Evolutionary conservation across 2,888 invertebrate species (phyloP).

Genomic region (Ashinkailepas kermadecensis): DNA sequence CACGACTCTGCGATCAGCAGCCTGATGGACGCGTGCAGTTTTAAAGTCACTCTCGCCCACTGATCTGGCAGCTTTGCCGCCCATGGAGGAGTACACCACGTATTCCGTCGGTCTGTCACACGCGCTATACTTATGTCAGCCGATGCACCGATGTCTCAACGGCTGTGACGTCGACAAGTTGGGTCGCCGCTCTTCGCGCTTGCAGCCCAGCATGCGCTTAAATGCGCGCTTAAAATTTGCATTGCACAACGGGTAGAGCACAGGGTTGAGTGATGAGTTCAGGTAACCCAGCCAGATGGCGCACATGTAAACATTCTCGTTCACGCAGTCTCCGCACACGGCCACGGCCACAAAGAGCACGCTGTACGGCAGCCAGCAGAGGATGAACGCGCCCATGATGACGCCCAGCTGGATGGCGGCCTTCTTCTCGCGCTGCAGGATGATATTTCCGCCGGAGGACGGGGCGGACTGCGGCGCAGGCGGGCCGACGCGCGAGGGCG

Average conservation of each 20-base stretch:
- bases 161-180: too few species aligned
- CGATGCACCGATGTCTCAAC: too few species aligned
- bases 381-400: constrained; percentile 51
- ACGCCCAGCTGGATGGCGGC: constrained; percentile 53
- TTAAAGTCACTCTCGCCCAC: too few species aligned
- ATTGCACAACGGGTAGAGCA: constrained; percentile 48
- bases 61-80: too few species aligned
- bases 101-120: too few species aligned
- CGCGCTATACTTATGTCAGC: too few species aligned
- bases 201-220: constrained; percentile 38
- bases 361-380: constrained; percentile 55
- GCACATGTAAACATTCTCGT: constrained; percentile 42
- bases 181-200: neutral
- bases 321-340: constrained; percentile 45
- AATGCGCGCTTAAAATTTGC: constrained; percentile 45
- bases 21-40: too few species aligned
- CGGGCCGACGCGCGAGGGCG: neutral
- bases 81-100: too few species aligned
- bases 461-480: constrained; percentile 17
- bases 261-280: constrained; percentile 48
- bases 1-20: too few species aligned
- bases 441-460: constrained; percentile 29
- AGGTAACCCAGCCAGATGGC: constrained; percentile 49
- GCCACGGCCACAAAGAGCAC: constrained; percentile 50
- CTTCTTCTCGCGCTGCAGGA: constrained; percentile 40